A percentile compares a stretch with the other conserved stretches of the same genome.
These are phyloP conservation scores for Pandemis heparana DNA, from an alignment of 2,888 invertebrate genomes.

Conservation along the genomic window DNA sequence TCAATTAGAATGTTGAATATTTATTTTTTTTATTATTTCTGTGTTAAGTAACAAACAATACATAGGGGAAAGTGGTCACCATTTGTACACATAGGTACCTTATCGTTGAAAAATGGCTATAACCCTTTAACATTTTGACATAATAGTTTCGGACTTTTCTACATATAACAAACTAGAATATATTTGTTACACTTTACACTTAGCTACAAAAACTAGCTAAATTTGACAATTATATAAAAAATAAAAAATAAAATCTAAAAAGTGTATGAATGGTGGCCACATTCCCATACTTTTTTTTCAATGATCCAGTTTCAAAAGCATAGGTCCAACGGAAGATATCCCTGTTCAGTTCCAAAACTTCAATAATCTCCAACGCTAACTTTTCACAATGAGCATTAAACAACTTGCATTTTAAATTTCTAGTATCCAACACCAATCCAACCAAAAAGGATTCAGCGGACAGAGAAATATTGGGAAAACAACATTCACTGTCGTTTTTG, in stretches of 20 bases:
- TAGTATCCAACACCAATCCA: constrained; percentile 47
- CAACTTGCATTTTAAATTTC: constrained; percentile 44
- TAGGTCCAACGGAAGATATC: constrained; percentile 46
- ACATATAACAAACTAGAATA: too few species aligned
- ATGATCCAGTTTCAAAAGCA: constrained; percentile 44
- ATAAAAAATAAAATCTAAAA: too few species aligned
- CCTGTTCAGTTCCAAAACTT: constrained; percentile 46
- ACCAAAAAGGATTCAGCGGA: constrained; percentile 51
- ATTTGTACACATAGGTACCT: too few species aligned
- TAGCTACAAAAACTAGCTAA: too few species aligned
- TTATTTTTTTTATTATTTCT: neutral
- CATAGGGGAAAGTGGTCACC: too few species aligned
- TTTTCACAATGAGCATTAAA: constrained; percentile 44
- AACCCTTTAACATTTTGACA: too few species aligned
- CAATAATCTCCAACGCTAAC: constrained; percentile 47
- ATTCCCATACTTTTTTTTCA: constrained; percentile 47
- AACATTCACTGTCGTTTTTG: constrained; percentile 46
- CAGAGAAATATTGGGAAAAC: constrained; percentile 48
- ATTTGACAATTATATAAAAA: too few species aligned
- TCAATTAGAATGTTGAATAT: too few species aligned
- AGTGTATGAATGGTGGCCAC: too few species aligned
- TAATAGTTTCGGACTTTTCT: too few species aligned
- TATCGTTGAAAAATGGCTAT: too few species aligned
- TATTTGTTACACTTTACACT: too few species aligned
- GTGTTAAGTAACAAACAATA: constrained; percentile 9